phyloP scores from a whole-genome alignment of 2,888 invertebrate species.

The Plemyria rubiginata region DNA sequence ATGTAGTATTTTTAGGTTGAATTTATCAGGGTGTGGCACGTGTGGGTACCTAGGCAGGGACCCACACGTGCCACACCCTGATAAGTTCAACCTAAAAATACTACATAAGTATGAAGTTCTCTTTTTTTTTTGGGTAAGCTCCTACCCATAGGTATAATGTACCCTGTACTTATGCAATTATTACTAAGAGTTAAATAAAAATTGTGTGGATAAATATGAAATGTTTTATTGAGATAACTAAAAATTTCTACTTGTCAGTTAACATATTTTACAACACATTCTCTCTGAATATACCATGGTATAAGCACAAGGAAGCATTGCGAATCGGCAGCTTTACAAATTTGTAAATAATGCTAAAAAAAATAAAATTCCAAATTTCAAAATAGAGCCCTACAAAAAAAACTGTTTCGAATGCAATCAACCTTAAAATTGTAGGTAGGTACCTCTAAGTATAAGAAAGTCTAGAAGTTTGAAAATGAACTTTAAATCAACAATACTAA shows the following conservation, averaged over 20 bases:
- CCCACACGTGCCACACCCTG: too few relatives aligned
- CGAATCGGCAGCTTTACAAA: slow-evolving; percentile 60
- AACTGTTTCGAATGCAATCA: slow-evolving; percentile 18
- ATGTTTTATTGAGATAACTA: slow-evolving; percentile 22
- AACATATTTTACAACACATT: slow-evolving; percentile 54
- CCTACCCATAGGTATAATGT: too few relatives aligned
- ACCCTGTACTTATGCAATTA: too few relatives aligned
- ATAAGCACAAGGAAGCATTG: slow-evolving; percentile 79
- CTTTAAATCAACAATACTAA: slow-evolving; percentile 33
- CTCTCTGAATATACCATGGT: slow-evolving; percentile 76
- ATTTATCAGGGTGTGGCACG: too few relatives aligned
- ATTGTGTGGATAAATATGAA: not conserved
- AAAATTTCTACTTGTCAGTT: slow-evolving; percentile 24
- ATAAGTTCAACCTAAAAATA: too few relatives aligned
- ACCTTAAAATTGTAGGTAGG: slow-evolving; percentile 5
- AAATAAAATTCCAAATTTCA: slow-evolving; percentile 11
- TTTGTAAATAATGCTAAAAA: slow-evolving; percentile 59
- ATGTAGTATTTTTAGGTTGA: too few relatives aligned
- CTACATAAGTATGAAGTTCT: too few relatives aligned
- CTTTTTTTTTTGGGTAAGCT: too few relatives aligned
- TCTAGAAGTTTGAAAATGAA: slow-evolving; percentile 11
- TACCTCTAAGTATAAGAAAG: slow-evolving; percentile 13
- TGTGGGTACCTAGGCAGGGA: too few relatives aligned
- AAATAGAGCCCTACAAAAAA: too few relatives aligned
- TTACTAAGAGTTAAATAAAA: not conserved